Evolutionary conservation across 2,888 invertebrate species (phyloP), one percentile per base, ranked within the genome.

Genomic region (Drosophila suboccidentalis): DNA sequence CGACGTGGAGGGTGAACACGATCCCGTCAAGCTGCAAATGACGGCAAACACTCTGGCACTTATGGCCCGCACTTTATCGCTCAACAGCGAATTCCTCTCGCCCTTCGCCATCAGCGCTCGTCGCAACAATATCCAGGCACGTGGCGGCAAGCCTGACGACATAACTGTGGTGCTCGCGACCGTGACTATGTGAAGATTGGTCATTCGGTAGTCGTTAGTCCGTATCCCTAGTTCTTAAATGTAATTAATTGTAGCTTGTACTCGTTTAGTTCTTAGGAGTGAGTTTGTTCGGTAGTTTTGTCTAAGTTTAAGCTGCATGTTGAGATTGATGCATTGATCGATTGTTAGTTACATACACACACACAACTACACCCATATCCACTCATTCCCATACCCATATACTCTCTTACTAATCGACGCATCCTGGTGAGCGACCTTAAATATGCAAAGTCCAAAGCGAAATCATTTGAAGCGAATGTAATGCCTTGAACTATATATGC

Each of bases 141-240:
- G 97, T 92, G 98, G 99, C 92, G 99, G 99, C 66, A 99, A 99
- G 94, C 99, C 99, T 72, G 99, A 99, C 93, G 99, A 99, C 94
- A 98, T 99, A 93, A 99, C 99, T 91, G 98, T 99, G 92, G 95
- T 99, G 91, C 95, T 99, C 88, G 98, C 98, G 87, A 97, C 98
- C 85, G 98, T 99, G 94, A 96, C 97, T 92, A 95, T 96, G 94
- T 92, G 91, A 61, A 61, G 19, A 29, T 36, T 26, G 17, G 29
- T 61, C 36, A 17, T 13, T 11, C n/a, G 49, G 61, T 4, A 22
- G 22, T 67, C 63, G 26, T 32, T 58, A 54, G 59, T 80, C 69
- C 69, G 53, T 61, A 69, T 51, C 66, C 68, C 59, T 82, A 84
- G 78, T 67, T 71, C 8, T 41, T 69, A 73, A 62, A 22, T 76